phyloP scores from a whole-genome alignment of 2,113 vertebrate species.

The Lates calcarifer region DNA sequence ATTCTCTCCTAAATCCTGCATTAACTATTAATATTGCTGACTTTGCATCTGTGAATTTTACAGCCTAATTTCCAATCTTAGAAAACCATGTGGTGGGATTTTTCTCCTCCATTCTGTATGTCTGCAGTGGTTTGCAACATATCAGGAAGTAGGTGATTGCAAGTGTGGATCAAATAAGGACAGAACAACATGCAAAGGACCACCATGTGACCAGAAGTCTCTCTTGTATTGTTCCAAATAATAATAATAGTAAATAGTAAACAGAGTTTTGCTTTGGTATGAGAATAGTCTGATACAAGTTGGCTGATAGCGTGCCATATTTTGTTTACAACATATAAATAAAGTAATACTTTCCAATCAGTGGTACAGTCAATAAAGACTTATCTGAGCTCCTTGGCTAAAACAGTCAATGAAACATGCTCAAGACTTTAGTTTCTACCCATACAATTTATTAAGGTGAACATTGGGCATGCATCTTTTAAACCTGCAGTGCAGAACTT shows the following conservation, averaged over 20 bases:
- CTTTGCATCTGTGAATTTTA: background rate
- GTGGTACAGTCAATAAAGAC: no score
- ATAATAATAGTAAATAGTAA: no score
- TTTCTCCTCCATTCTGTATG: background rate
- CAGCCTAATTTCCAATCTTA: background rate
- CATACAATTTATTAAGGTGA: background rate
- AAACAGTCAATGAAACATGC: no score
- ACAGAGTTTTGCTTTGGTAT: no score
- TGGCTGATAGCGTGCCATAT: no score
- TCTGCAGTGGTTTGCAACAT: constrained; percentile 13
- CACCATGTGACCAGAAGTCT: background rate
- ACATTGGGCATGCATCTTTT: background rate
- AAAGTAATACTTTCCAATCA: no score
- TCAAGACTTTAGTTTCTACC: background rate
- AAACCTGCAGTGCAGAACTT: no score
- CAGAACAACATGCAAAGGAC: constrained; percentile 3
- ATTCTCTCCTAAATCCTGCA: background rate
- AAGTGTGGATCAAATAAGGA: background rate
- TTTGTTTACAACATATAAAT: no score
- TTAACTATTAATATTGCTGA: background rate
- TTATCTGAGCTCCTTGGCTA: no score
- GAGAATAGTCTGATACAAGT: no score
- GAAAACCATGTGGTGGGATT: background rate
- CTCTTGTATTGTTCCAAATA: no score
- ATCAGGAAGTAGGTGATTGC: background rate